phyloP scores from a whole-genome alignment of 2,888 invertebrate species.

The Caenorhabditis sinica region DNA sequence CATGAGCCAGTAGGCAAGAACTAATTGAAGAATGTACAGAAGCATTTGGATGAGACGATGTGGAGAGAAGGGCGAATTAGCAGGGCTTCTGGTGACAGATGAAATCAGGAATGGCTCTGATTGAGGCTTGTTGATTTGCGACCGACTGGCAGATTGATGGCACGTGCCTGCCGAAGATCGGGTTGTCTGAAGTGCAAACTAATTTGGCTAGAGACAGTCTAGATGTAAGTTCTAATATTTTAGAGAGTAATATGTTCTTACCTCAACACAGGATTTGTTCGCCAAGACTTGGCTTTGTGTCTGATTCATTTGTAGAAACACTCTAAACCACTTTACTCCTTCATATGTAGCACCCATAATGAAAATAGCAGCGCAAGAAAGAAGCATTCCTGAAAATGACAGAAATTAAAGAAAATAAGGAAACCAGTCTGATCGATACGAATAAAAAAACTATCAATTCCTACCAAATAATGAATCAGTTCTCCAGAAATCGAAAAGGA shows the following conservation, averaged over 20 bases:
- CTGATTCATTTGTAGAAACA: slow-evolving; percentile 75
- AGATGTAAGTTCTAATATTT: neutral
- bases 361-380: slow-evolving; percentile 94
- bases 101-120: slow-evolving; percentile 56
- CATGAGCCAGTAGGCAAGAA: slow-evolving; percentile 82
- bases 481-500: slow-evolving; percentile 82
- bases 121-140: slow-evolving; percentile 33
- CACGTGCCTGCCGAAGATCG: slow-evolving; percentile 47
- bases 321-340: slow-evolving; percentile 91
- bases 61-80: slow-evolving; percentile 56
- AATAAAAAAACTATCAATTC: too few relatives aligned
- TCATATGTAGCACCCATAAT: slow-evolving; percentile 95
- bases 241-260: neutral
- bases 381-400: slow-evolving; percentile 87
- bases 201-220: neutral
- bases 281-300: slow-evolving; percentile 47
- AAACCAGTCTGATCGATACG: too few relatives aligned
- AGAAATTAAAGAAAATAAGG: neutral
- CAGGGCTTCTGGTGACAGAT: slow-evolving; percentile 10
- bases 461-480: slow-evolving; percentile 73
- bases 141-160: slow-evolving; percentile 42
- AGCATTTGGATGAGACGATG: slow-evolving; percentile 64
- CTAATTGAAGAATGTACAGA: slow-evolving; percentile 76
- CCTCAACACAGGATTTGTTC: slow-evolving; percentile 63
- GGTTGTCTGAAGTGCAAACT: slow-evolving; percentile 57